A percentile compares a stretch with the other conserved stretches of the same genome.
Conservation (phyloP, 2,113 vertebrate genomes). For the Oceanites oceanicus region DNA sequence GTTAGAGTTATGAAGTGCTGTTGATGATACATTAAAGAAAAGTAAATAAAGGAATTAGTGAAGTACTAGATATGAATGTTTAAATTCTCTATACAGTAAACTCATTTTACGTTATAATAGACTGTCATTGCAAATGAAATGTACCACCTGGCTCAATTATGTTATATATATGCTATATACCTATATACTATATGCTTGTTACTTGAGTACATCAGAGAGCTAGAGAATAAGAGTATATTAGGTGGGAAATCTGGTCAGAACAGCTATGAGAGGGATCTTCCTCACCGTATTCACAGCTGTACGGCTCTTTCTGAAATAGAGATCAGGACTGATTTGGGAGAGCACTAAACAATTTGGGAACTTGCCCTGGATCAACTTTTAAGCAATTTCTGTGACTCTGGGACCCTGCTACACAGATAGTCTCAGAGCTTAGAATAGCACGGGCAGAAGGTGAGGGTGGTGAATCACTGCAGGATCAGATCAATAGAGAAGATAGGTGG, state of each 20-base stretch:
- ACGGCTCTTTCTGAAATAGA: not conserved
- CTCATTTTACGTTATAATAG: not conserved
- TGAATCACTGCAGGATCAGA: not conserved
- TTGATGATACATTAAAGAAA: conserved; percentile 13
- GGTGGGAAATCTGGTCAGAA: not conserved
- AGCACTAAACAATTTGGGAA: not conserved
- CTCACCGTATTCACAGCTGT: not conserved
- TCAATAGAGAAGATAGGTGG: accelerated
- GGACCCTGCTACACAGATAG: not conserved
- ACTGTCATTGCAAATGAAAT: conserved; percentile 16
- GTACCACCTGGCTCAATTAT: conserved; percentile 25
- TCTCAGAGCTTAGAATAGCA: not conserved
- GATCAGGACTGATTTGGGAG: not conserved
- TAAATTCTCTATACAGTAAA: conserved; percentile 4
- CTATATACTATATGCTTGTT: not conserved
- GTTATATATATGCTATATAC: not conserved
- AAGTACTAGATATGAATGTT: not conserved
- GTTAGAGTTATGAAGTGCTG: not conserved
- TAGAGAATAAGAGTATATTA: not conserved
- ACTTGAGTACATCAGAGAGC: not conserved
- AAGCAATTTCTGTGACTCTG: not conserved
- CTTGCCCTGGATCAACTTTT: not conserved
- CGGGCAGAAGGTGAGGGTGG: not conserved
- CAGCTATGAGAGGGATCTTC: not conserved
- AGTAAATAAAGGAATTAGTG: conserved; percentile 1